Evolutionary conservation across 2,888 invertebrate genomes (phyloP).

Genomic region (Drosophila robusta): DNA sequence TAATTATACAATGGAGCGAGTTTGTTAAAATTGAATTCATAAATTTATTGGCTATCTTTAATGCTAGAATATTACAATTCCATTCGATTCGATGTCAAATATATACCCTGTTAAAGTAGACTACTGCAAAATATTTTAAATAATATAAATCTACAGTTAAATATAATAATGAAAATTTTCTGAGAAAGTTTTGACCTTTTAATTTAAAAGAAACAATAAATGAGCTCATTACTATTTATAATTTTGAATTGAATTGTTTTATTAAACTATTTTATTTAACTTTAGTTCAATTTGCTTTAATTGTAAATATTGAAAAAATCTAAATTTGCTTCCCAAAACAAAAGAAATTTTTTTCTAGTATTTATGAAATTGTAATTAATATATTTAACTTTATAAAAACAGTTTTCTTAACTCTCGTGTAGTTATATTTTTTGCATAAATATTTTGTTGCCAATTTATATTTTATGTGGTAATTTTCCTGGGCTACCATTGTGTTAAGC

Average conservation of each 20-base stretch:
- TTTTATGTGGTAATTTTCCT: slow-evolving; percentile 22
- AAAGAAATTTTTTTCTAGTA: neutral
- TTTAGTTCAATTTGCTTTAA: too few relatives aligned
- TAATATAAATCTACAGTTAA: too few relatives aligned
- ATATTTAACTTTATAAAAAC: too few relatives aligned
- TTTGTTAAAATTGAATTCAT: neutral
- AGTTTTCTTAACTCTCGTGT: too few relatives aligned
- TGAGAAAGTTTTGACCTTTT: neutral
- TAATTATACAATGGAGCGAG: slow-evolving; percentile 38
- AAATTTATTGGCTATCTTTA: neutral
- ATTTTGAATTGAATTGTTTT: neutral
- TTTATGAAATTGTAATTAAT: too few relatives aligned
- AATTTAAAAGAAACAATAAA: neutral
- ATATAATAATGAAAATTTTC: too few relatives aligned
- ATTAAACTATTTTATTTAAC: neutral
- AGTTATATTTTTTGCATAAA: neutral
- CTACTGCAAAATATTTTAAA: too few relatives aligned
- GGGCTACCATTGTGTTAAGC: slow-evolving; percentile 51
- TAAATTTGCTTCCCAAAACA: too few relatives aligned
- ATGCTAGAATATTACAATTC: neutral
- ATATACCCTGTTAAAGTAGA: too few relatives aligned
- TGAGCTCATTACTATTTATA: too few relatives aligned
- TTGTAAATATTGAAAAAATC: too few relatives aligned
- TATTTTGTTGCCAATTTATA: neutral
- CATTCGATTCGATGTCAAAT: neutral